Percentiles rank a stretch among this genome's conserved stretches.
phyloP scores from a whole-genome alignment of 2,797 vertebrate species.

The Enteromius argenteus region DNA sequence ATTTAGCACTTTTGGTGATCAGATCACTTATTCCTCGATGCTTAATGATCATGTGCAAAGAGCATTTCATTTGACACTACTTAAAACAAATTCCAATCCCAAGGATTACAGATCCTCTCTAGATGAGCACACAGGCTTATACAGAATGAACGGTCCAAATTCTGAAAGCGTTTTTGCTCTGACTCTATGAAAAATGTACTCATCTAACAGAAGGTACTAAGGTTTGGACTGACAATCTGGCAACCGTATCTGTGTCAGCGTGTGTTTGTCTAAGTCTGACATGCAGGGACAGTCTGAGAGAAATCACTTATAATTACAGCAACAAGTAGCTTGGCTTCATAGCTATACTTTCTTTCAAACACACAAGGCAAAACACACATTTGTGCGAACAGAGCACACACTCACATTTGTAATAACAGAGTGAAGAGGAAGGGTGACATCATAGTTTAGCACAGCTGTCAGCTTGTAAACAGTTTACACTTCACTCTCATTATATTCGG shows the following conservation, averaged over 20 bases:
- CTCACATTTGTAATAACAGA: constrained; percentile 27
- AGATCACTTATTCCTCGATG: neutral
- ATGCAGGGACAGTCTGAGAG: neutral
- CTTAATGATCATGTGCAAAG: neutral
- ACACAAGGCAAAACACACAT: constrained; percentile 20
- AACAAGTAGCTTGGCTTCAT: constrained; percentile 10
- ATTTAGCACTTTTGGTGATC: neutral
- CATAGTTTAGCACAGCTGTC: constrained; percentile 14
- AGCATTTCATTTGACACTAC: neutral
- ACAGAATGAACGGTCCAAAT: neutral
- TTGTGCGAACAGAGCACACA: neutral
- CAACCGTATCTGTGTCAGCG: neutral
- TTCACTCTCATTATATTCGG: constrained; percentile 13
- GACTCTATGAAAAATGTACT: neutral
- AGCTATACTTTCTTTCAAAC: constrained; percentile 36
- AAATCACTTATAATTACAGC: constrained; percentile 11
- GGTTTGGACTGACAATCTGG: neutral
- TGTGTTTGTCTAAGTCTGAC: neutral
- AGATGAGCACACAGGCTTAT: neutral
- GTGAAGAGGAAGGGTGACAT: constrained; percentile 24
- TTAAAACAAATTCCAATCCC: neutral
- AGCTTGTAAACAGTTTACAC: constrained; percentile 11
- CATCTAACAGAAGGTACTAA: neutral
- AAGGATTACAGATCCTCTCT: neutral
- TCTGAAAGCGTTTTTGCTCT: neutral